phyloP scores from a whole-genome alignment of 1,140 invertebrate genomes.

The Diorhabda sublineata region DNA sequence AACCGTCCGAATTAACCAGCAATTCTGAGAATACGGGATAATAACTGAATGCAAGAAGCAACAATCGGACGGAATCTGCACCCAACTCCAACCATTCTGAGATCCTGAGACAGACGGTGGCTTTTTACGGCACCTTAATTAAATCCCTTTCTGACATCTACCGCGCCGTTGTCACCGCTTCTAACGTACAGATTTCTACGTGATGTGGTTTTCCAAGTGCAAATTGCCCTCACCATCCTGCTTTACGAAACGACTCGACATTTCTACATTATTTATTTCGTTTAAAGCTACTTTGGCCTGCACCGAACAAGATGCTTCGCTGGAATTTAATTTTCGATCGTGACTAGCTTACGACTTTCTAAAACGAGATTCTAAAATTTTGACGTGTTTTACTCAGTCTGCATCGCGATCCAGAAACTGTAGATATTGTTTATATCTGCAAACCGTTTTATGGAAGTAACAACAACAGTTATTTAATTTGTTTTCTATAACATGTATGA shows the following conservation, averaged over 20 bases:
- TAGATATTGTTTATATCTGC: too few species aligned
- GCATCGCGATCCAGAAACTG: too few species aligned
- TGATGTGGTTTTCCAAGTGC: constrained; percentile 46
- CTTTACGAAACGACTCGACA: constrained; percentile 26
- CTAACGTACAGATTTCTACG: constrained; percentile 47
- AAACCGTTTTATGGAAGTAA: too few species aligned
- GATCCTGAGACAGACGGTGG: constrained; percentile 30
- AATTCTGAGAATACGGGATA: background rate
- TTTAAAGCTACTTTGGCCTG: constrained; percentile 14
- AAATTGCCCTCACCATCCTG: constrained; percentile 39
- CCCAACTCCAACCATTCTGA: background rate
- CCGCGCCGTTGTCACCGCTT: constrained; percentile 45
- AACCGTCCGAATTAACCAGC: background rate
- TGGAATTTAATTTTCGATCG: constrained; percentile 11
- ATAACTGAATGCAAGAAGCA: constrained; percentile 5
- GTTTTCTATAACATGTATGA: too few species aligned
- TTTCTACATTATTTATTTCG: constrained; percentile 39
- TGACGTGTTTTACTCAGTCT: too few species aligned
- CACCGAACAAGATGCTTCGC: constrained; percentile 11
- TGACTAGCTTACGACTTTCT: constrained; percentile 5
- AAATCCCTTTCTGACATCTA: constrained; percentile 49
- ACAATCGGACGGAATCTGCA: constrained; percentile 1
- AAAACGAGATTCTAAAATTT: background rate
- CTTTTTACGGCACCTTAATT: constrained; percentile 48
- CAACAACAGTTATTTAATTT: too few species aligned